Conservation (phyloP, 2,888 invertebrate genomes). For the Deroplatys truncata region DNA sequence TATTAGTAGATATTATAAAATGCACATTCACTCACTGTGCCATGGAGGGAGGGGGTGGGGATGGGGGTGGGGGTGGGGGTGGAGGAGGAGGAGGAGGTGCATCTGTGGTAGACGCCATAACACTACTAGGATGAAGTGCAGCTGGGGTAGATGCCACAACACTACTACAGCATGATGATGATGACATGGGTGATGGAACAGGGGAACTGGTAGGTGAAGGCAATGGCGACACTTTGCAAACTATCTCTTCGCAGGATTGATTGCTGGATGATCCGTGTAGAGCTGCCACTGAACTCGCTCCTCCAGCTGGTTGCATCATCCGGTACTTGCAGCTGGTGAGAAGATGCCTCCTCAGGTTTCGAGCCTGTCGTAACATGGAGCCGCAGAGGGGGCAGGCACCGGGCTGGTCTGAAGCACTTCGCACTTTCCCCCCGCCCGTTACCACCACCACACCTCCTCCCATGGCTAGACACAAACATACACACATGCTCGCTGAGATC, state of each 20-base stretch:
- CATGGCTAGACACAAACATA: slow-evolving; percentile 12
- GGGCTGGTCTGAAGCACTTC: slow-evolving; percentile 58
- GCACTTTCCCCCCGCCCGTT: slow-evolving; percentile 35
- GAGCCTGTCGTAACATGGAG: slow-evolving; percentile 55
- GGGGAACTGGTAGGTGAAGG: slow-evolving; percentile 14
- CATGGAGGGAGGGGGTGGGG: background rate
- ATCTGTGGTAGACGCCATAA: background rate
- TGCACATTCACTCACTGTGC: background rate
- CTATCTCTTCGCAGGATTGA: slow-evolving; percentile 24
- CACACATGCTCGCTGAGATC: background rate
- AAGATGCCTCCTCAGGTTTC: slow-evolving; percentile 56
- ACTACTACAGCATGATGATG: background rate
- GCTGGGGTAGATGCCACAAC: background rate
- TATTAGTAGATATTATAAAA: background rate
- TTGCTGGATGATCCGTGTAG: background rate
- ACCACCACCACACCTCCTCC: slow-evolving; percentile 4
- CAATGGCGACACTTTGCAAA: slow-evolving; percentile 28
- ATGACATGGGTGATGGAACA: slow-evolving; percentile 1
- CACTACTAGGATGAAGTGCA: background rate
- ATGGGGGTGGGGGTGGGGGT: background rate
- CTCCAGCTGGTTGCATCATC: slow-evolving; percentile 13
- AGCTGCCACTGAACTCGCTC: background rate
- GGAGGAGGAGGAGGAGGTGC: background rate
- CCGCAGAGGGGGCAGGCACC: slow-evolving; percentile 58
- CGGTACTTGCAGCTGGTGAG: slow-evolving; percentile 45